A percentile compares a stretch with the other conserved stretches of the same genome.
These are phyloP conservation scores for Archilochus colubris DNA, from an alignment of 2,113 vertebrate genomes.

Conservation along the genomic window DNA sequence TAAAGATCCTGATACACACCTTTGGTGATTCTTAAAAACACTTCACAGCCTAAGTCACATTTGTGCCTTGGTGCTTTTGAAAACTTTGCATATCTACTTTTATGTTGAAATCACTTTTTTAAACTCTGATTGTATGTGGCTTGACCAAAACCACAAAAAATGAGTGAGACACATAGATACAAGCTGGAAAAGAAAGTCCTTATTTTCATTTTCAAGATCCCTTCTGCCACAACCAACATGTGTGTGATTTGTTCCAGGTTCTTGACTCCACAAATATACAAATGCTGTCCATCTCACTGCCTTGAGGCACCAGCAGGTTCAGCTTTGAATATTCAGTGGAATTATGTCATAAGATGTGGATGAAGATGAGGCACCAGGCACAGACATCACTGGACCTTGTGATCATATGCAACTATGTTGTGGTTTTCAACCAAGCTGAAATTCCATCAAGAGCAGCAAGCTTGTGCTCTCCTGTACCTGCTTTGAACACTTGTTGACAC, in stretches of 20 bases:
- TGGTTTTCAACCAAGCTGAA: neutral
- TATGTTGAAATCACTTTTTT: neutral
- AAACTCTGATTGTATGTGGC: neutral
- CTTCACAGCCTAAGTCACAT: neutral
- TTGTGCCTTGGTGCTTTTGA: neutral
- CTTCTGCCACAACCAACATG: neutral
- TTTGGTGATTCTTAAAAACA: neutral
- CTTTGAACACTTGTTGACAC: neutral
- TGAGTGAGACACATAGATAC: neutral
- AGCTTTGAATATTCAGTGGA: neutral
- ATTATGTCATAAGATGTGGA: neutral
- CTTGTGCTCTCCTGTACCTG: neutral
- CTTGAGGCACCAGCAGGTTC: neutral
- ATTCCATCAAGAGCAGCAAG: neutral
- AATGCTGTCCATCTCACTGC: neutral
- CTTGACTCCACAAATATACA: neutral
- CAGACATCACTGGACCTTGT: neutral
- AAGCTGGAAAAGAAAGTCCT: neutral
- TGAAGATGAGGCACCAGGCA: neutral
- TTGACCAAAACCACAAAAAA: neutral
- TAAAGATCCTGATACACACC: neutral
- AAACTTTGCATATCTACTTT: neutral
- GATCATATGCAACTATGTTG: neutral
- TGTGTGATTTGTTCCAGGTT: neutral
- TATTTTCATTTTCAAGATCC: neutral